Evolutionary conservation across 2,888 invertebrate genomes (phyloP).

Genomic region (Xanthorhoe spadicearia): DNA sequence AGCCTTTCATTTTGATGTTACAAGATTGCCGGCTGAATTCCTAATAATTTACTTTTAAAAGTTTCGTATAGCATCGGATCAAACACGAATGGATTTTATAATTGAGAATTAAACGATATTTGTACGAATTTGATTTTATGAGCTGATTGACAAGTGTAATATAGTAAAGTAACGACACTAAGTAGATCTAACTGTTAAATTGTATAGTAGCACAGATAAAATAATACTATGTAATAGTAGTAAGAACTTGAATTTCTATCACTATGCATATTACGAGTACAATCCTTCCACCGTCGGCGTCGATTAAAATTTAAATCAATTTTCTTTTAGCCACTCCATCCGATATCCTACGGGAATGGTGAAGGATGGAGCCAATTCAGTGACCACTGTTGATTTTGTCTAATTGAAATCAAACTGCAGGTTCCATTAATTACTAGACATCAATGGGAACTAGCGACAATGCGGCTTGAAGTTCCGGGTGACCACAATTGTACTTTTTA

Average conservation of each 20-base stretch:
- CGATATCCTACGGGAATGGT: conserved; percentile 26
- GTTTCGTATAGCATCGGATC: conserved; percentile 18
- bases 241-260: background rate
- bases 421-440: conserved; percentile 51
- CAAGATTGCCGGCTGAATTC: conserved; percentile 45
- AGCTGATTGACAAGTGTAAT: background rate
- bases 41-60: conserved; percentile 27
- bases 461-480: conserved; percentile 42
- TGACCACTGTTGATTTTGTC: conserved; percentile 68
- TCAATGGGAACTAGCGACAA: conserved; percentile 54
- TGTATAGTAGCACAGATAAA: too few relatives aligned
- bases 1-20: conserved; percentile 44
- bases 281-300: conserved; percentile 5
- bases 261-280: background rate
- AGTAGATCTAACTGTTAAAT: too few relatives aligned
- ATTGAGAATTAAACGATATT: background rate
- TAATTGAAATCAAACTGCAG: conserved; percentile 76
- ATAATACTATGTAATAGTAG: too few relatives aligned
- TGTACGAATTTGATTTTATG: background rate
- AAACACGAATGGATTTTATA: conserved; percentile 7
- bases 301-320: conserved; percentile 23
- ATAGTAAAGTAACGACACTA: too few relatives aligned
- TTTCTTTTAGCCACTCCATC: conserved; percentile 32
- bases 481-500: too few relatives aligned
- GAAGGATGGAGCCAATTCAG: conserved; percentile 57